Conservation (phyloP, 2,113 vertebrate genomes). For the Poicephalus meyeri region DNA sequence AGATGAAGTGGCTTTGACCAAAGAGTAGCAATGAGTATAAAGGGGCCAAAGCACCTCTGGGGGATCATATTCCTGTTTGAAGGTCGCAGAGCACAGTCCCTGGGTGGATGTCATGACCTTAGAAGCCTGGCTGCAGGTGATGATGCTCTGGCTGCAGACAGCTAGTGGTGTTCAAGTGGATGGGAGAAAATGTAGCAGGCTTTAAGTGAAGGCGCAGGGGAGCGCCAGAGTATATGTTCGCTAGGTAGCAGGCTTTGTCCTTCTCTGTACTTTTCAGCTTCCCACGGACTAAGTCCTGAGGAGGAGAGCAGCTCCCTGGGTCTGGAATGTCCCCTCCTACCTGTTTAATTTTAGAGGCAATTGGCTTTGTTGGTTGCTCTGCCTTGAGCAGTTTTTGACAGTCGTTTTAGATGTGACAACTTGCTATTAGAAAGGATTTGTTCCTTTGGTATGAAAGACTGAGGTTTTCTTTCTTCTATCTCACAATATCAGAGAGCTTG, state of each 20-base stretch:
- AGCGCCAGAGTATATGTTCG: fast-evolving
- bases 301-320: not conserved
- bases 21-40: not conserved
- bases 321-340: not conserved
- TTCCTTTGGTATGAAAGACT: not conserved
- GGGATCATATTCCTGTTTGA: not conserved
- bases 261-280: not conserved
- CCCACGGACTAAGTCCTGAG: not conserved
- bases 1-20: not conserved
- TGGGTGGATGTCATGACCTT: fast-evolving
- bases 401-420: not conserved
- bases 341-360: not conserved
- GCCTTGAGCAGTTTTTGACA: not conserved
- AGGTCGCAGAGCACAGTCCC: not conserved
- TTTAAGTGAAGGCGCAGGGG: not conserved
- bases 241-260: not conserved
- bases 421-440: not conserved
- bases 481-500: not conserved
- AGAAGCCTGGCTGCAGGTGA: not conserved
- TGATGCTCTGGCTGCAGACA: not conserved
- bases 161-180: not conserved
- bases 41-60: not conserved
- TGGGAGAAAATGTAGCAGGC: not conserved
- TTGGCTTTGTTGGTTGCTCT: not conserved
- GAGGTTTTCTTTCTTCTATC: not conserved